A percentile compares a stretch with the other conserved stretches of the same genome.
Conservation (phyloP, 2,888 invertebrate genomes). For the Chydorus sphaericus region DNA sequence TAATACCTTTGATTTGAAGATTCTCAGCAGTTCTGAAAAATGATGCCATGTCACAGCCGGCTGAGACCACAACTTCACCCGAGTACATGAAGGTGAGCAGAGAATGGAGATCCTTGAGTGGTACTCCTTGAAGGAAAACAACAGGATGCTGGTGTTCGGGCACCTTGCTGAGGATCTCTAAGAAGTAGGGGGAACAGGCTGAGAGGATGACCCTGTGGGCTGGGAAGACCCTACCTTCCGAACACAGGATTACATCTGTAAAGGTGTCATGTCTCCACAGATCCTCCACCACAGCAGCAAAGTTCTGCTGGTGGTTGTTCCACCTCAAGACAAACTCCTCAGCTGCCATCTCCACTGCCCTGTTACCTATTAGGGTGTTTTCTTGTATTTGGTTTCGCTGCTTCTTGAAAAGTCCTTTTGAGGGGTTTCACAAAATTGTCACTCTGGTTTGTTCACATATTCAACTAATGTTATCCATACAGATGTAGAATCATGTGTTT, state of each 20-base stretch:
- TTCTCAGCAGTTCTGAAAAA: slow-evolving; percentile 15
- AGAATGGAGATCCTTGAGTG: slow-evolving; percentile 14
- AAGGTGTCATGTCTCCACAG: slow-evolving; percentile 43
- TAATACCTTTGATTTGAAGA: slow-evolving; percentile 15
- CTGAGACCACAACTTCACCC: slow-evolving; percentile 16
- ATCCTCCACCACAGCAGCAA: slow-evolving; percentile 63
- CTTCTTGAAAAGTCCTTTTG: no score
- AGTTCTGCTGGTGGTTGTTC: slow-evolving; percentile 66
- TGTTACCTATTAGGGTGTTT: no score
- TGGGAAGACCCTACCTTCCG: slow-evolving; percentile 66
- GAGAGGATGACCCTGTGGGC: slow-evolving; percentile 74
- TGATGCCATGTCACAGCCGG: slow-evolving; percentile 11
- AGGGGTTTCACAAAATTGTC: no score
- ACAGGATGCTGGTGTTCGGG: slow-evolving; percentile 16
- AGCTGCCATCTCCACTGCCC: no score
- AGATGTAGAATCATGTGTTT: no score
- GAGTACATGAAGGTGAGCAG: slow-evolving; percentile 15
- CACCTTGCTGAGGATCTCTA: slow-evolving; percentile 25
- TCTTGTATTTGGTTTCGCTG: no score
- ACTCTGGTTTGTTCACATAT: no score
- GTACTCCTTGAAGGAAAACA: slow-evolving; percentile 14
- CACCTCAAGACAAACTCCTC: slow-evolving; percentile 61
- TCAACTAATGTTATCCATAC: no score
- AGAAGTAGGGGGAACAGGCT: slow-evolving; percentile 68
- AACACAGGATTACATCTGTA: slow-evolving; percentile 71